phyloP scores from a whole-genome alignment of 2,113 vertebrate species.

The Crotalus horridus region DNA sequence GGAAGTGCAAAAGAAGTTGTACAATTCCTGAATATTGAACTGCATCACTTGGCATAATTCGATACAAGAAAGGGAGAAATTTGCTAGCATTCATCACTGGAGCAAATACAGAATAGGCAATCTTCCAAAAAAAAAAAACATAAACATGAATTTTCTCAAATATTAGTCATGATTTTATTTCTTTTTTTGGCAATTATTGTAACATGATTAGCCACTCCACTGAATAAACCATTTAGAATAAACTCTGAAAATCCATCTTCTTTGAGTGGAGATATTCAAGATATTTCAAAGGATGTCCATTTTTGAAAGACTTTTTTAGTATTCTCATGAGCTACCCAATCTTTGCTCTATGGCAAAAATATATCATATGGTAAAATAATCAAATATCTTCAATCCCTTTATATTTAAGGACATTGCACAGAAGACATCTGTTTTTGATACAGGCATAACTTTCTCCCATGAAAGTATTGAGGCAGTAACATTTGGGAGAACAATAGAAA shows the following conservation, averaged over 20 bases:
- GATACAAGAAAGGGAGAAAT: not conserved
- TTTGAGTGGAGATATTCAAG: not conserved
- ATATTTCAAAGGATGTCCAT: not conserved
- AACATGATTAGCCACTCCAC: not conserved
- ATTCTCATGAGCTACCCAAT: not conserved
- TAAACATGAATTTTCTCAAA: not conserved
- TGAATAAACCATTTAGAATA: not conserved
- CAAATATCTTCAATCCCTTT: not conserved
- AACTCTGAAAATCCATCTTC: not conserved
- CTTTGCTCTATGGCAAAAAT: not conserved
- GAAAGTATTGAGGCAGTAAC: not conserved
- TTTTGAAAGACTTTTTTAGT: not conserved
- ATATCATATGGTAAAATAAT: not conserved
- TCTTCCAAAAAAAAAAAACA: not conserved
- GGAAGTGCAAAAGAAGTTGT: not conserved
- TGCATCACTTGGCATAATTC: not conserved
- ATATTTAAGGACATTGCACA: not conserved
- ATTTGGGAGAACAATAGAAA: not conserved
- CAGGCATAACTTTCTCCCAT: not conserved
- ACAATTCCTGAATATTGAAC: conserved; percentile 1
- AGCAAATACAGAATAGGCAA: not conserved
- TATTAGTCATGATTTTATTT: not conserved
- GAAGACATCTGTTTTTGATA: not conserved
- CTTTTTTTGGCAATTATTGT: not conserved
- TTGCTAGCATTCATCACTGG: not conserved